These are phyloP conservation scores for human (Homo sapiens) DNA, from an alignment of 2,113 vertebrate species.

Conservation along the genomic window DNA sequence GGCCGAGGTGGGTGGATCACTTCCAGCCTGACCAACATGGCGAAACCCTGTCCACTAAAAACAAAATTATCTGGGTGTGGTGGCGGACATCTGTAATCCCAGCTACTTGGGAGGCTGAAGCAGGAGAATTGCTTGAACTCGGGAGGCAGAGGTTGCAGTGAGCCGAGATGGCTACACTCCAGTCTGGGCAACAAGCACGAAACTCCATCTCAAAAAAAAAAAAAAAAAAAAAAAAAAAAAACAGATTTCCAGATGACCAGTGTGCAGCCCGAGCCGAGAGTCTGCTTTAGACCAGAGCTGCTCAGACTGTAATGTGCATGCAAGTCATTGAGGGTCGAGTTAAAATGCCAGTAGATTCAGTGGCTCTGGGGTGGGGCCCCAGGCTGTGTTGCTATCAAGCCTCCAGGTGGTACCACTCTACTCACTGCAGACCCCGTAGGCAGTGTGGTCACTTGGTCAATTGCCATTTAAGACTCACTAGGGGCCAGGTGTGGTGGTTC, in stretches of 20 bases:
- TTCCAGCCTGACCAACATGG: neutral
- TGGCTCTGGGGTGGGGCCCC: neutral
- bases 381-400: neutral
- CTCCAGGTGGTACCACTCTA: neutral
- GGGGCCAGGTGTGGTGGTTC: no score
- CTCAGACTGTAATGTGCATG: neutral
- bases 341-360: neutral
- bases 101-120: neutral
- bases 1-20: neutral
- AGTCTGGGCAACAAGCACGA: neutral
- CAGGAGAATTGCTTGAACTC: neutral
- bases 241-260: neutral
- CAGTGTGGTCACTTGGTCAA: neutral
- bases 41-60: neutral
- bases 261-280: neutral
- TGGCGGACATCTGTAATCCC: neutral
- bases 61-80: neutral
- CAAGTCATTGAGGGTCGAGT: neutral
- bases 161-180: neutral
- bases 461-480: neutral
- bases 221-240: neutral
- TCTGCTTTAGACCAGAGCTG: neutral
- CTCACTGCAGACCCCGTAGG: fast-evolving
- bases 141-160: neutral
- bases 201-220: neutral